These are phyloP conservation scores for Oxyura jamaicensis DNA, from an alignment of 2,113 vertebrate species.

Conservation along the genomic window DNA sequence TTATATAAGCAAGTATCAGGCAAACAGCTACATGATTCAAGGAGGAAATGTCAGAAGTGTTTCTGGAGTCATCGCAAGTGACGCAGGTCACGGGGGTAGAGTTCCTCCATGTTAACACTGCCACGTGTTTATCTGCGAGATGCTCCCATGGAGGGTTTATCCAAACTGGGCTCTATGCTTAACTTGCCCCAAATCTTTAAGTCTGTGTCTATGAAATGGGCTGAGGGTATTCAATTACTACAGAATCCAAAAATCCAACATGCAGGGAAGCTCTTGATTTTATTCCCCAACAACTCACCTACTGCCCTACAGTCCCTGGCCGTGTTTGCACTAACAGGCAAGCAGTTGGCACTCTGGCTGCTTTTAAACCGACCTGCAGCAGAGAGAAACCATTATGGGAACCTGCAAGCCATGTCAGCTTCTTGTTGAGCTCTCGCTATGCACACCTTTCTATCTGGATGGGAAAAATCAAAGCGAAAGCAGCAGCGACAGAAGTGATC, in stretches of 20 bases:
- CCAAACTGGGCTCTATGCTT: neutral
- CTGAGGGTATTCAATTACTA: neutral
- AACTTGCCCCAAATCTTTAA: neutral
- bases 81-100: neutral
- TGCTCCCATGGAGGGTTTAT: neutral
- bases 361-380: neutral
- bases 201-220: accelerated
- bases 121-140: neutral
- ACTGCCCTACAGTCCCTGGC: accelerated
- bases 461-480: neutral
- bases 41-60: neutral
- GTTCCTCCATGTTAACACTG: neutral
- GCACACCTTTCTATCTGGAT: neutral
- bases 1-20: neutral
- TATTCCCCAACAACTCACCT: neutral
- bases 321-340: accelerated
- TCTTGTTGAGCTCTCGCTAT: neutral
- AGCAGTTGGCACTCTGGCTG: neutral
- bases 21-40: neutral
- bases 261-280: neutral
- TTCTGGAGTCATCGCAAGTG: neutral
- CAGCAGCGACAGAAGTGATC: neutral
- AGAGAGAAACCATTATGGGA: neutral
- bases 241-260: neutral
- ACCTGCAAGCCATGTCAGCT: neutral